Conservation (phyloP, 2,113 vertebrate genomes). For the Illadopsis cleaveri region DNA sequence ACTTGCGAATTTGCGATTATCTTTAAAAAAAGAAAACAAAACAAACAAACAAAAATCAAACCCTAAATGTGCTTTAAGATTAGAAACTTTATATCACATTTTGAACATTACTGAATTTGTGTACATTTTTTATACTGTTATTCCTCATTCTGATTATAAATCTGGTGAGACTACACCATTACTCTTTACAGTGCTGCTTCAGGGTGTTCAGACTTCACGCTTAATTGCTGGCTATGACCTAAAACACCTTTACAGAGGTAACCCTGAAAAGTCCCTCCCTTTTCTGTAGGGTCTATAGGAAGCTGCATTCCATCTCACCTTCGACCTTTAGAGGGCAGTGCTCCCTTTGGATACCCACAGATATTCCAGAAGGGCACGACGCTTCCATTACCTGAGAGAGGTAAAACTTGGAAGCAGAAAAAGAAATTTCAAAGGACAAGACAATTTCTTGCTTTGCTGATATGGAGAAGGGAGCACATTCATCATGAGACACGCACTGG, state of each 20-base stretch:
- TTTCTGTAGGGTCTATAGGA: not conserved
- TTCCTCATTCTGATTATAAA: not conserved
- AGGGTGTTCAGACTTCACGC: not conserved
- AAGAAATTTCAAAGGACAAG: not conserved
- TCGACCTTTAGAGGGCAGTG: conserved; percentile 64
- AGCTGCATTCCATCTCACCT: conserved; percentile 38
- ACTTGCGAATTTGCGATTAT: not conserved
- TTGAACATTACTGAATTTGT: not conserved
- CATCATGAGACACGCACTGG: not conserved
- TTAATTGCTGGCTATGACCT: not conserved
- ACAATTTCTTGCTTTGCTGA: not conserved
- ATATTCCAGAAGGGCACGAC: not conserved
- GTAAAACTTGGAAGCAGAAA: not conserved
- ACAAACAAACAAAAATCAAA: rapidly evolving
- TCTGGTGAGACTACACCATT: not conserved
- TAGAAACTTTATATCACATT: not conserved
- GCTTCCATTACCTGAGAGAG: not conserved
- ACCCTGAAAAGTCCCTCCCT: not conserved
- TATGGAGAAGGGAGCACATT: not conserved
- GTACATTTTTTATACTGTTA: not conserved
- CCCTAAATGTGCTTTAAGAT: not conserved
- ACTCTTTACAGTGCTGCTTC: not conserved
- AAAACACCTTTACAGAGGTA: not conserved
- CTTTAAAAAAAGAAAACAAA: not conserved
- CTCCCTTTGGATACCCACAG: conserved; percentile 43